These are phyloP conservation scores for Gouania willdenowi DNA, from an alignment of 2,797 vertebrate species.

Conservation along the genomic window DNA sequence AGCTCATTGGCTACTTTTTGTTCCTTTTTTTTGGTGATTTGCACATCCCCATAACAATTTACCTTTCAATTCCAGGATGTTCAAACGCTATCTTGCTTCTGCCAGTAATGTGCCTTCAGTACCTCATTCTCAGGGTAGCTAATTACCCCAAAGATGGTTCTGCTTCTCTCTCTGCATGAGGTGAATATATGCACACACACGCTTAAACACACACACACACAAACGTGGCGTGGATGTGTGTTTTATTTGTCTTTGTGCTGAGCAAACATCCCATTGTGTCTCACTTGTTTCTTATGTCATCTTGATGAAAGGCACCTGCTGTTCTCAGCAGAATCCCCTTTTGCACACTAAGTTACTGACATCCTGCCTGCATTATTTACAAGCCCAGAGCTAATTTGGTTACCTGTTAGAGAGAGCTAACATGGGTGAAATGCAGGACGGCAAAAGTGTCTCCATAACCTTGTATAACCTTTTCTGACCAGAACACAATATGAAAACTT, in stretches of 20 bases:
- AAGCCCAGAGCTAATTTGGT: conserved; percentile 41
- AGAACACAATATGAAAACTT: conserved; percentile 7
- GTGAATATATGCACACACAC: background rate
- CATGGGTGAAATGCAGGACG: conserved; percentile 23
- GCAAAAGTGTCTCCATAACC: conserved; percentile 5
- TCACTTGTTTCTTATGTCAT: conserved; percentile 55
- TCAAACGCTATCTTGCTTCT: conserved; percentile 33
- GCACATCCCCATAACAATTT: conserved; percentile 29
- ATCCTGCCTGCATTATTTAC: conserved; percentile 68
- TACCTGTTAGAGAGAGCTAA: conserved; percentile 24
- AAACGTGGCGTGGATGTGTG: conserved; percentile 35
- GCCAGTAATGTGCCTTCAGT: conserved; percentile 50
- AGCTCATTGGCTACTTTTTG: too few relatives aligned
- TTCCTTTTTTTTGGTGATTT: conserved; percentile 26
- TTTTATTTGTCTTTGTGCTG: conserved; percentile 57
- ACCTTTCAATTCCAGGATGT: conserved; percentile 20
- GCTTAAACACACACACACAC: conserved; percentile 7
- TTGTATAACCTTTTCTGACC: conserved; percentile 3
- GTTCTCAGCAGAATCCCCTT: conserved; percentile 65
- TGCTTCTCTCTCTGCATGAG: background rate
- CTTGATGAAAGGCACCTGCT: conserved; percentile 68
- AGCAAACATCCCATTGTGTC: conserved; percentile 50
- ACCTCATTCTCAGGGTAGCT: conserved; percentile 49
- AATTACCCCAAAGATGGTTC: conserved; percentile 57
- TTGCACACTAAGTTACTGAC: conserved; percentile 47